Conservation (phyloP, 2,113 vertebrate species). For the Pagrus major region DNA sequence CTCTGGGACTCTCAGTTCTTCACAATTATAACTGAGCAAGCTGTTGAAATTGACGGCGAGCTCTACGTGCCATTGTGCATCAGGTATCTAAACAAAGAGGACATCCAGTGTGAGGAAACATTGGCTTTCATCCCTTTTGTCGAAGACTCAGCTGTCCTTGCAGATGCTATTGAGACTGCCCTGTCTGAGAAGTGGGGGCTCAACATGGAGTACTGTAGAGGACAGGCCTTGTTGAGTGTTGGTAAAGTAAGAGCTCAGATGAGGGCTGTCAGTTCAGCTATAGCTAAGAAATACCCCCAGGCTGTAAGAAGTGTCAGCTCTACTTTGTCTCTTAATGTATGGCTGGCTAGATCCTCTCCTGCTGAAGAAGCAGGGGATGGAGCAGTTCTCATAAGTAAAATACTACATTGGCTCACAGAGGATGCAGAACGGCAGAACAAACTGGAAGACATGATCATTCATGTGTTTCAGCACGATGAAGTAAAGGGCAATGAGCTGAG, state of each 20-base stretch:
- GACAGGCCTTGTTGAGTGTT: conserved; percentile 78
- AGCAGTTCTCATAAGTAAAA: conserved; percentile 67
- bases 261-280: conserved; percentile 73
- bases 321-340: conserved; percentile 78
- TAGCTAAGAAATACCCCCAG: conserved; percentile 81
- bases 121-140: conserved; percentile 81
- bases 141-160: conserved; percentile 68
- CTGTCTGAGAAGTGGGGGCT: conserved; percentile 86
- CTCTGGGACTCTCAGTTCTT: conserved; percentile 85
- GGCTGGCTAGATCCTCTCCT: conserved; percentile 80
- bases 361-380: conserved; percentile 61
- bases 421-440: conserved; percentile 75
- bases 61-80: conserved; percentile 84
- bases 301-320: conserved; percentile 79
- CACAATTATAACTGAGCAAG: conserved; percentile 79
- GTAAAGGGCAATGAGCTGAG: conserved; percentile 79
- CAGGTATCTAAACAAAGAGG: conserved; percentile 82
- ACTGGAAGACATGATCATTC: conserved; percentile 79
- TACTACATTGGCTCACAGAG: conserved; percentile 82
- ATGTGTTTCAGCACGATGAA: conserved; percentile 75
- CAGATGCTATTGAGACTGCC: conserved; percentile 72
- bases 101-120: conserved; percentile 83
- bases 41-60: conserved; percentile 74
- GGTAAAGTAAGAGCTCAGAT: conserved; percentile 79
- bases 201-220: conserved; percentile 85